Percentiles rank a stretch among this genome's conserved stretches.
Evolutionary conservation across 2,113 vertebrate genomes (phyloP).

Genomic region (Arothron firmamentum): DNA sequence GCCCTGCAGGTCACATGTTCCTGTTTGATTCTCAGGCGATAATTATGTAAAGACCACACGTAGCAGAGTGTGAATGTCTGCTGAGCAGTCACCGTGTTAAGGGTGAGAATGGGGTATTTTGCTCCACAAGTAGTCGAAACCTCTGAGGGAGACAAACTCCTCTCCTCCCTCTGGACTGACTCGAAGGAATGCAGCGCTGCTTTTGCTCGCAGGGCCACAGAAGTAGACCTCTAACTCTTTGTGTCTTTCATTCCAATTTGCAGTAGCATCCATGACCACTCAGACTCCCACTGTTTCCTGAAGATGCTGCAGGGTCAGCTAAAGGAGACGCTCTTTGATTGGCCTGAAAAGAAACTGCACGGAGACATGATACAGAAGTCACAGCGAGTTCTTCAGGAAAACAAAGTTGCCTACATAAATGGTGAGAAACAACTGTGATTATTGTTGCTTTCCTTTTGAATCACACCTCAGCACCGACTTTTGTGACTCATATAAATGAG

Average conservation of each 20-base stretch:
- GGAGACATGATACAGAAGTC: conserved; percentile 86
- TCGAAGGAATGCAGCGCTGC: neutral
- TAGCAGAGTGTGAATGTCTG: too few species aligned
- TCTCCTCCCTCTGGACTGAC: too few species aligned
- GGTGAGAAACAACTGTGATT: conserved; percentile 73
- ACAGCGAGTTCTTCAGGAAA: conserved; percentile 83
- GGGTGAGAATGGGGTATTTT: too few species aligned
- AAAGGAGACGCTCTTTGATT: conserved; percentile 91
- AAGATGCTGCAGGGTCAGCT: conserved; percentile 95
- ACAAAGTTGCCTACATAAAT: conserved; percentile 93
- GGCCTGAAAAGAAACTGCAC: conserved; percentile 81
- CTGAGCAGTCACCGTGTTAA: too few species aligned
- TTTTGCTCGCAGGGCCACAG: neutral
- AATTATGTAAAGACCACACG: neutral
- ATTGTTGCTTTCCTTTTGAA: neutral
- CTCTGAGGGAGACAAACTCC: neutral
- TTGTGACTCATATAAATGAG: too few species aligned
- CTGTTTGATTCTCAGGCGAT: neutral
- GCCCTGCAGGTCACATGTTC: neutral
- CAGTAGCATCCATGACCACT: conserved; percentile 98
- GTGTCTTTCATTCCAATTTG: conserved; percentile 56
- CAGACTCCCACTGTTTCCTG: conserved; percentile 96
- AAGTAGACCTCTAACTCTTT: neutral
- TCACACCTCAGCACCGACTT: too few species aligned
- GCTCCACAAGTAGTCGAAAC: neutral